These are phyloP conservation scores for Cephus pulcher DNA, from an alignment of 2,888 invertebrate species.

Conservation along the genomic window DNA sequence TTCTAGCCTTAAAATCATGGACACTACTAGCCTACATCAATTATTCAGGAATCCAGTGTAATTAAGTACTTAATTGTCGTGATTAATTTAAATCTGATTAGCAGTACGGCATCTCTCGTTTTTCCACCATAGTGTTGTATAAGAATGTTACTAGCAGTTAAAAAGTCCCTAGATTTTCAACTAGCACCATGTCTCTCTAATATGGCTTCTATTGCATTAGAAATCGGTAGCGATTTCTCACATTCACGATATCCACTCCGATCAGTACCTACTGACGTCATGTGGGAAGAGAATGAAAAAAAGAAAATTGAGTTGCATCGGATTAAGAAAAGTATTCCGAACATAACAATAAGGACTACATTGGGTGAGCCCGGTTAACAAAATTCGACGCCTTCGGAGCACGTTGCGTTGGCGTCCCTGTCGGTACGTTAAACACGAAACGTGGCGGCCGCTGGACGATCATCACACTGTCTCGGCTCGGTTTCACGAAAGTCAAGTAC, in stretches of 20 bases:
- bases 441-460: background rate
- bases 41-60: constrained; percentile 42
- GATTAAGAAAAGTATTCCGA: background rate
- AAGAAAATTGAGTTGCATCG: background rate
- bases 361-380: background rate
- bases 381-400: background rate
- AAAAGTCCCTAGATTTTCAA: background rate
- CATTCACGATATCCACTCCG: background rate
- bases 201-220: background rate
- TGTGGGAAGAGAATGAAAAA: constrained; percentile 26
- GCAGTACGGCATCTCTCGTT: constrained; percentile 18
- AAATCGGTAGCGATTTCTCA: background rate
- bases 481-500: constrained; percentile 21
- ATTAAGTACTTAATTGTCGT: constrained; percentile 42
- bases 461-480: background rate
- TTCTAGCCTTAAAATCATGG: background rate
- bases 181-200: background rate
- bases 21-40: constrained; percentile 7
- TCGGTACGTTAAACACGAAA: background rate
- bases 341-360: background rate
- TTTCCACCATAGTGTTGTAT: constrained; percentile 9
- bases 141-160: background rate
- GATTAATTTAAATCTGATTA: constrained; percentile 42
- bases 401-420: background rate
- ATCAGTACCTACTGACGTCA: constrained; percentile 5